phyloP scores from a whole-genome alignment of 2,113 vertebrate species.

The Sander vitreus region DNA sequence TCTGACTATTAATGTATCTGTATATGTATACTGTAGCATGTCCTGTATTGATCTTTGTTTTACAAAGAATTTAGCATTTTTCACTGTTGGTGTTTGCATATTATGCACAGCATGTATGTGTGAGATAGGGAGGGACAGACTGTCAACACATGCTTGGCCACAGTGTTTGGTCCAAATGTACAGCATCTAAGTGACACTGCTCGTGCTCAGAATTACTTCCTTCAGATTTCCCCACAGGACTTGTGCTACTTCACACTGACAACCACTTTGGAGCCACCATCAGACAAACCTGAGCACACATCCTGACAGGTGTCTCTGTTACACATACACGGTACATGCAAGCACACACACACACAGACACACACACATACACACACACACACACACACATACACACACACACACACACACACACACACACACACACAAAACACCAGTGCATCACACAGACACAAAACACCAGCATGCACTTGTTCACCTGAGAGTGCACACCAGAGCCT shows the following conservation, averaged over 20 bases:
- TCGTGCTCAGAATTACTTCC: conserved; percentile 71
- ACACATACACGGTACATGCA: conserved; percentile 40
- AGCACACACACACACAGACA: neutral
- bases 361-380: neutral
- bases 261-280: conserved; percentile 79
- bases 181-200: conserved; percentile 57
- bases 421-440: neutral
- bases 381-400: neutral
- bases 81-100: neutral
- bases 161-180: conserved; percentile 57
- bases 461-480: neutral
- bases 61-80: neutral
- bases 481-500: neutral
- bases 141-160: conserved; percentile 38
- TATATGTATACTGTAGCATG: neutral
- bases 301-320: conserved; percentile 71
- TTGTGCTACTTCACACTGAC: conserved; percentile 80
- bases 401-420: neutral
- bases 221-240: conserved; percentile 73
- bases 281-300: conserved; percentile 71
- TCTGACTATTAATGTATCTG: neutral
- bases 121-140: conserved; percentile 7
- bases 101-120: neutral
- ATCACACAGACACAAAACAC: conserved; percentile 10
- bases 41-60: neutral